Evolutionary conservation across 2,113 vertebrate species (phyloP).

Genomic region (Tamias sibiricus): DNA sequence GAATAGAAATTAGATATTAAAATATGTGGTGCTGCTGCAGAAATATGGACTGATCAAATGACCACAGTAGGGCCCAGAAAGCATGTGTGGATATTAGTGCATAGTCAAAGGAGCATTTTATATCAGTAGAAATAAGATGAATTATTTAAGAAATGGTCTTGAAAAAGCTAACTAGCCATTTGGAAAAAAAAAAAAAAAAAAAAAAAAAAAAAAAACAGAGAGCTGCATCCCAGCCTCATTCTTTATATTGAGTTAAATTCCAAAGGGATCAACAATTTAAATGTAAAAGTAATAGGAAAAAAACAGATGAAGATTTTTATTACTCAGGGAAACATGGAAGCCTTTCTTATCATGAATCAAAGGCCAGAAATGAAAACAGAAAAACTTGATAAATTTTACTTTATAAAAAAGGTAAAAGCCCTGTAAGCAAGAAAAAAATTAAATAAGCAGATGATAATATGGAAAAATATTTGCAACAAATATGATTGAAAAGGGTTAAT

Average conservation of each 20-base stretch:
- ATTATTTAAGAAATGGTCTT: constrained; percentile 65
- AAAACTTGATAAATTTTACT: constrained; percentile 54
- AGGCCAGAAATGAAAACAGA: constrained; percentile 55
- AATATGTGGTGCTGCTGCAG: background rate
- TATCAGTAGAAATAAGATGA: constrained; percentile 48
- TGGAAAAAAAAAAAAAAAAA: constrained; percentile 65
- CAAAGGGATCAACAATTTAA: constrained; percentile 57
- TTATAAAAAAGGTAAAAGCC: constrained; percentile 37
- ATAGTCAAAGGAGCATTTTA: constrained; percentile 48
- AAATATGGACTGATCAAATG: constrained; percentile 11
- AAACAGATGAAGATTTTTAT: constrained; percentile 61
- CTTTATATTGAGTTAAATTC: constrained; percentile 55
- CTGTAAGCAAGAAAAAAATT: background rate
- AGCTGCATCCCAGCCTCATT: constrained; percentile 49
- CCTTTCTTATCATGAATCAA: constrained; percentile 47
- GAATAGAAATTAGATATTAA: constrained; percentile 33
- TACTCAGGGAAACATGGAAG: constrained; percentile 18
- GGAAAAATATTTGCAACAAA: constrained; percentile 26
- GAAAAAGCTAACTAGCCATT: constrained; percentile 56
- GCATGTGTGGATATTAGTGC: background rate
- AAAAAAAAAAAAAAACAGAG: constrained; percentile 61
- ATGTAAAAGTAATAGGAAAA: constrained; percentile 42
- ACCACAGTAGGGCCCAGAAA: background rate
- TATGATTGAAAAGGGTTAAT: background rate
- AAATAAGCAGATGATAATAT: background rate